A percentile compares a stretch with the other conserved stretches of the same genome.
phyloP scores from a whole-genome alignment of 2,113 vertebrate species.

The Tachysurus vachellii region DNA sequence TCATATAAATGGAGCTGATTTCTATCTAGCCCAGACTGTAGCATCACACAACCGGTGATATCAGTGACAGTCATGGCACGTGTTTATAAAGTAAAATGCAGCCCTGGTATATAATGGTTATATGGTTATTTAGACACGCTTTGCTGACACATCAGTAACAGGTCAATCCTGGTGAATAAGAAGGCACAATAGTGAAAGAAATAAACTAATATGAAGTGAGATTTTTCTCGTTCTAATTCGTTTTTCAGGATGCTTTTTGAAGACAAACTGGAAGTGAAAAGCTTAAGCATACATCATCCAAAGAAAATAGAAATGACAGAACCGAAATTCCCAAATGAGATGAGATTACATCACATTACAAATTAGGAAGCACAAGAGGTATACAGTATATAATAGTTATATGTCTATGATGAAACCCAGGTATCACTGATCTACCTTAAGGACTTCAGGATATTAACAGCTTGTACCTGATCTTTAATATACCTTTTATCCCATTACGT shows the following conservation, averaged over 20 bases:
- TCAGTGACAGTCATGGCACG: background rate
- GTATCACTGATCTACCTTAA: background rate
- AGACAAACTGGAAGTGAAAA: background rate
- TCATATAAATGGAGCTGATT: background rate
- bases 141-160: background rate
- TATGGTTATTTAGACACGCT: background rate
- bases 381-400: background rate
- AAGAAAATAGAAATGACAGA: background rate
- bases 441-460: background rate
- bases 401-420: background rate
- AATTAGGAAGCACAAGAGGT: background rate
- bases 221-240: background rate
- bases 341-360: too few relatives aligned
- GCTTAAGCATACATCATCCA: background rate
- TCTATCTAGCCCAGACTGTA: background rate
- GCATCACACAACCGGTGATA: background rate
- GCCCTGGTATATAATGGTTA: too few relatives aligned
- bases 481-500: background rate
- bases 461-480: background rate
- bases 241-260: background rate
- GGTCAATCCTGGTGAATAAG: too few relatives aligned
- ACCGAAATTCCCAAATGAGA: too few relatives aligned
- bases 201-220: background rate
- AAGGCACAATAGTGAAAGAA: background rate
- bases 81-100: background rate